Evolutionary conservation across 2,888 invertebrate species (phyloP).

Genomic region (Eristalis arbustorum): DNA sequence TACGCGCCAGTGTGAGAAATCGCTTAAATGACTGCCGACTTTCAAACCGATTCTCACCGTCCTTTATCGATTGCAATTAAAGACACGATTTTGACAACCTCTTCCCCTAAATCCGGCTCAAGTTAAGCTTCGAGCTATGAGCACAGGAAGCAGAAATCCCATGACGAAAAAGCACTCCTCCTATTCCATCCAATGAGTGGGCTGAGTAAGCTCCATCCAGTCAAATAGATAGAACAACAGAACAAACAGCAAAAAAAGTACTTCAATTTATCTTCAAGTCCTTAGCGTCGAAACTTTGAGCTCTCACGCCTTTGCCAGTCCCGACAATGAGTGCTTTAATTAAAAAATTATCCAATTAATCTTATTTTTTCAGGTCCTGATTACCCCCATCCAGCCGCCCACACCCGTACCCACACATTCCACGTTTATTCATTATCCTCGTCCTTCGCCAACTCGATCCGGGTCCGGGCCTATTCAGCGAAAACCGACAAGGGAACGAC

Average conservation of each 20-base stretch:
- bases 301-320: background rate
- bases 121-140: background rate
- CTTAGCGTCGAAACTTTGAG: background rate
- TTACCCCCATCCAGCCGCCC: slow-evolving; percentile 25
- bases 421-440: slow-evolving; percentile 63
- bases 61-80: background rate
- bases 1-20: background rate
- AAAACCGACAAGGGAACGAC: slow-evolving; percentile 22
- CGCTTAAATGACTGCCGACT: background rate
- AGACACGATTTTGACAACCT: background rate
- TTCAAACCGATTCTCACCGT: background rate
- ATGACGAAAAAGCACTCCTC: background rate
- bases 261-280: background rate
- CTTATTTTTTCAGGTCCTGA: slow-evolving; percentile 54
- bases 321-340: slow-evolving; percentile 43
- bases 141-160: background rate
- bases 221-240: background rate
- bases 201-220: background rate
- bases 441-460: slow-evolving; percentile 24
- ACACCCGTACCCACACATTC: slow-evolving; percentile 10
- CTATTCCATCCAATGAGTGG: background rate
- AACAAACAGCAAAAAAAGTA: background rate
- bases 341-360: slow-evolving; percentile 67
- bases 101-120: background rate
- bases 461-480: slow-evolving; percentile 32